Conservation (phyloP, 1,140 invertebrate species). For the Hypsibius dujardini region DNA sequence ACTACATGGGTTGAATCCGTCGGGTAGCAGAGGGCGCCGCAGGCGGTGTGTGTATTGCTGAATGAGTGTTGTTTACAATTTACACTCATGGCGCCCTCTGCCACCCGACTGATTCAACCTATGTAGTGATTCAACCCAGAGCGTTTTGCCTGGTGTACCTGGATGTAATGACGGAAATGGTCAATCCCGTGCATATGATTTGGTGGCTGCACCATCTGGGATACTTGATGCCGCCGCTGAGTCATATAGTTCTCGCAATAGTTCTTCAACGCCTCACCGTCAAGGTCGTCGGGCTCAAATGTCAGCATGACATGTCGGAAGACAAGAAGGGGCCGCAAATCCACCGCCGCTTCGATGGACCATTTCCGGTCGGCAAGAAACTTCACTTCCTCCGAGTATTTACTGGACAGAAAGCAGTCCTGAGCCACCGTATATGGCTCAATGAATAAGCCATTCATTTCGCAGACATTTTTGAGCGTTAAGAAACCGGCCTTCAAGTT, state of each 20-base stretch:
- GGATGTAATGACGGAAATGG: background rate
- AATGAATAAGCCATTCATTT: background rate
- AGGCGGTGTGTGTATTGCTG: no score
- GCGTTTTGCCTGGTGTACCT: no score
- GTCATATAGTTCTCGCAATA: background rate
- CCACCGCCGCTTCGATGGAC: background rate
- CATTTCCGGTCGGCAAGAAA: background rate
- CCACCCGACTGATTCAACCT: no score
- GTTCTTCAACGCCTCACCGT: background rate
- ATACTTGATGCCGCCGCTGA: background rate
- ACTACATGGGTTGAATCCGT: no score
- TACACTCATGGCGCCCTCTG: no score
- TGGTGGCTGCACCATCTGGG: background rate
- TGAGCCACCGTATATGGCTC: background rate
- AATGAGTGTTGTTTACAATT: no score
- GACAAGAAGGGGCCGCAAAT: background rate
- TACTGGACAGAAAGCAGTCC: background rate
- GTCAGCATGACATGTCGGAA: background rate
- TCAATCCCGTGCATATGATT: background rate
- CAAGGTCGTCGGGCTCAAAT: background rate
- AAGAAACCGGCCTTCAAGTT: background rate
- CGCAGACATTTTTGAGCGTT: background rate
- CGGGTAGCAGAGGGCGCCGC: no score
- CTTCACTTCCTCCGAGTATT: background rate
- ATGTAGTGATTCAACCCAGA: no score